phyloP scores from a whole-genome alignment of 1,140 invertebrate genomes.

The Hylyphantes graminicola region DNA sequence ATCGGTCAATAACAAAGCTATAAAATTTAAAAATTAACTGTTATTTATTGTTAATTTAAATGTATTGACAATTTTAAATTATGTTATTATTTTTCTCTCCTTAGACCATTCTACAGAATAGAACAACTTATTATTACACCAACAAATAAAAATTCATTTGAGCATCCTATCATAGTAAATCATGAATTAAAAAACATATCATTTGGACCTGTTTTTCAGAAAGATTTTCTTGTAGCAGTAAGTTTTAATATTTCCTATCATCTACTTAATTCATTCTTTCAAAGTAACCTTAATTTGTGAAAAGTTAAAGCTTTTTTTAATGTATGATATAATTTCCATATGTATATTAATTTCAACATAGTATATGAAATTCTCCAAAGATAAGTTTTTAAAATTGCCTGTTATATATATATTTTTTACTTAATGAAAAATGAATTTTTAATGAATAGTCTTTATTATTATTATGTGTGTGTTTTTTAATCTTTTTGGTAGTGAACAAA shows the following conservation, averaged over 20 bases:
- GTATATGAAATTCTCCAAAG: too few species aligned
- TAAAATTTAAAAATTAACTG: too few species aligned
- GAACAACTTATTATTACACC: conserved; percentile 85
- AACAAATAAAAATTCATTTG: conserved; percentile 55
- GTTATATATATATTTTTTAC: too few species aligned
- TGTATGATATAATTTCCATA: too few species aligned
- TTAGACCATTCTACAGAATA: conserved; percentile 91
- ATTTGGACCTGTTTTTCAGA: conserved; percentile 89
- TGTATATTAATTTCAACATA: too few species aligned
- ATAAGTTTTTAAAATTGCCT: too few species aligned
- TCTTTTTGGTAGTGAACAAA: neutral
- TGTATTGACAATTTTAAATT: neutral
- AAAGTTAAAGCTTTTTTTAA: too few species aligned
- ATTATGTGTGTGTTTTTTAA: too few species aligned
- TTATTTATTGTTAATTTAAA: too few species aligned
- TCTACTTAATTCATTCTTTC: neutral
- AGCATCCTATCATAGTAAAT: conserved; percentile 33
- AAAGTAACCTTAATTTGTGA: neutral
- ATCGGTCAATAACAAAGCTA: too few species aligned
- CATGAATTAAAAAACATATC: conserved; percentile 63
- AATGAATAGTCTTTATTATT: too few species aligned
- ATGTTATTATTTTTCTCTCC: conserved; percentile 67
- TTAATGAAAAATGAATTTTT: too few species aligned
- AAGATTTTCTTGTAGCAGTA: conserved; percentile 78
- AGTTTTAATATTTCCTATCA: neutral